Base-by-base conservation (phyloP, 2,888 invertebrate species). In the Hecatera dysodea region DNA sequence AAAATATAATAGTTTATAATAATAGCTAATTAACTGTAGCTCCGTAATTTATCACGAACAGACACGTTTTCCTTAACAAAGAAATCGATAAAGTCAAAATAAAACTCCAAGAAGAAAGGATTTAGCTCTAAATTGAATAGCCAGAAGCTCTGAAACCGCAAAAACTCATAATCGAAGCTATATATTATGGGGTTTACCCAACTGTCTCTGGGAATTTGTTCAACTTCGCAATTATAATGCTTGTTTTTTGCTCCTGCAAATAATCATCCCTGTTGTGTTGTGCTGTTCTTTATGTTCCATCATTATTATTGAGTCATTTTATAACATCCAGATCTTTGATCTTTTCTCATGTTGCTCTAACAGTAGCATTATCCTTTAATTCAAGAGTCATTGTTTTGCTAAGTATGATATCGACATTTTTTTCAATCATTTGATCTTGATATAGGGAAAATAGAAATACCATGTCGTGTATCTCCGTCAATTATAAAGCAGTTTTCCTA, bases 171-270 rank as follows among this genome's bases (percentile, higher is more conserved):
- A 78, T 71, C 72, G 81, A 81, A 67, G 59, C 78, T 63, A 66
- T 73, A 72, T 72, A 82, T 66, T 66, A 82, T 7, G 75, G 82
- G 79, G 75, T 79, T 79, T 56, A 79, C 79, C 79, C 82, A 73
- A 69, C 82, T 80, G 82, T 82, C 74, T 80, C 82, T 68, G 70
- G 55, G 64, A 75, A 68, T 80, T 79, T 66, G 80, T 71, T 74
- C 70, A 71, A 57, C 70, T 63, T 82, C 33, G 70, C 67, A 80
- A 79, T 80, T 80, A 80, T 70, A 82, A 82, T 70, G 61, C 15
- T 66, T 48, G 61, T 75, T 82, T 80, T 80, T 80, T 79, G 75
- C 63, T 66, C 44, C 27, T 56, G 33, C 56, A 60, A 55, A 72
- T 82, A 71, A 82, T 67, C 66, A 79, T 63, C 62, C 62, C 65